Base-by-base conservation (phyloP, 2,888 invertebrate species). In the Ophion ventricosus region DNA sequence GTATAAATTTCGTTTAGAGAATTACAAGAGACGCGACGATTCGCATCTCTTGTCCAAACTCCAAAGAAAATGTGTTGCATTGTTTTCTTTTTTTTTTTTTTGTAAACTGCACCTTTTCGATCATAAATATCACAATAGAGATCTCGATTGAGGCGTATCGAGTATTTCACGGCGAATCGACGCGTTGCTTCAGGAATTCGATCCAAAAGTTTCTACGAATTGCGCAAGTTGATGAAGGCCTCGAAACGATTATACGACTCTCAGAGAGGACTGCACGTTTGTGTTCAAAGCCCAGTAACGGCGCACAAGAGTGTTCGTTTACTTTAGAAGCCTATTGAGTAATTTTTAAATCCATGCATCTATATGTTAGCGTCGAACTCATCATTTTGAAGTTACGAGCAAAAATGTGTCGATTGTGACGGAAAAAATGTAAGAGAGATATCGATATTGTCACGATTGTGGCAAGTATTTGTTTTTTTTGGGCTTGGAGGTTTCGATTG, bases 51-150 rank as follows among this genome's bases (percentile, higher is more conserved):
- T n/a, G n/a, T n/a, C n/a, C n/a, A 56, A n/a, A 70, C 17, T 69
- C 26, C 25, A 56, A 56, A 70, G 54, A 56, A 29, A 43, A 10
- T 67, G 23, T 49, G 10, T 20, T 29, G 40, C n/a, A 11, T 70
- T 11, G 11, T 26, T 1, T 3, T 29, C 11, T 70, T 11, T 20
- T 26, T 1, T 3, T 29, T 29, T 35, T 35, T 35, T 7, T 35
- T 7, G 35, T 8, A 35, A 56, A 70, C 69, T 54, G 40, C 35
- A 35, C 17, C 54, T 14, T 54, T 54, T 70, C 26, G n/a, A 70
- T 56, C n/a, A 56, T 70, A 8, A 20, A 56, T 70, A 54, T 70
- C 69, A 56, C 69, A 70, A 70, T 70, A 70, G 26, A 70, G 29
- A 70, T 35, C 35, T 67, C 8, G 17, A 49, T 67, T 49, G 25